Evolutionary conservation across 2,888 invertebrate genomes (phyloP), one percentile per base, ranked within the genome.

Genomic region (Hetaerina titia): DNA sequence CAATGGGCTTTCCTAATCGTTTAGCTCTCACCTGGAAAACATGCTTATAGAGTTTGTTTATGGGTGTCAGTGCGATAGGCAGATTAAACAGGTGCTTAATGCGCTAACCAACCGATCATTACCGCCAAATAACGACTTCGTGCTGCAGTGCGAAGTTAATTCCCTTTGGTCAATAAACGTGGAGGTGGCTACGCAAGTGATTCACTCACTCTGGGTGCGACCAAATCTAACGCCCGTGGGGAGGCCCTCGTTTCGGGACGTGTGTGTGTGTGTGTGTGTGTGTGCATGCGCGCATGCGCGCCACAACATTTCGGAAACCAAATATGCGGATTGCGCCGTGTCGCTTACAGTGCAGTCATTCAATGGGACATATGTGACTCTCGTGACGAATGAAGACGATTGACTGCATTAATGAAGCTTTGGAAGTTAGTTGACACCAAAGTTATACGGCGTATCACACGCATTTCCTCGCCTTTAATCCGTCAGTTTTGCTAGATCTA

Each of bases 61-160:
- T 81, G 81, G 31, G 31, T 90, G 17, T 45, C 8, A n/a, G 56
- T 69, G n/a, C 92, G 56, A 74, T 56, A 19, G 92, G 15, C 92
- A 56, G 92, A 45, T 92, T 69, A 92, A 92, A 92, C 92, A 69
- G 92, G 92, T 56, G 90, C 90, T 90, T 90, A 90, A 90, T 90
- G 92, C 69, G 69, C 69, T 92, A n/a, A 92, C 92, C 92, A 92
- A 69, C 64, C 69, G 92, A 64, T 92, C 92, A 92, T 92, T 92
- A 92, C 74, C 69, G 56, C 69, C 92, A 57, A 60, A 90, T 90
- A 90, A 90, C 74, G 45, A 56, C 92, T n/a, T n/a, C 56, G 45
- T 45, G 11, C 56, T 56, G 69, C 69, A 45, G 64, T 45, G 90
- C 25, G 64, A 19, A 63, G 90, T 64, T 90, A 90, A 69, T 64